Evolutionary conservation across 2,888 invertebrate species (phyloP), one percentile per base, ranked within the genome.

Genomic region (Nowickia ferox): DNA sequence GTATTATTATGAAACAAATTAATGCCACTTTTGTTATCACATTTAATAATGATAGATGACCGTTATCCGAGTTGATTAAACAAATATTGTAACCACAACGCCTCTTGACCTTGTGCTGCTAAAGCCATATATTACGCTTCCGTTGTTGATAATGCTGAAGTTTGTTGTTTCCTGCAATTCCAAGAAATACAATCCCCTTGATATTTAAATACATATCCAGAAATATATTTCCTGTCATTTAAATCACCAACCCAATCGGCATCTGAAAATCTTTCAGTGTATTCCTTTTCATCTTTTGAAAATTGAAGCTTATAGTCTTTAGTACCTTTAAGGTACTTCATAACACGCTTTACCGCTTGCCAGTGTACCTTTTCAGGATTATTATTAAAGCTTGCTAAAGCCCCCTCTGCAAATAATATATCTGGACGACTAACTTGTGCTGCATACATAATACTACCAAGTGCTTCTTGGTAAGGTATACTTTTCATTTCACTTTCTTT

Each of bases 121-220:
- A 72, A 55, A 17, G 72, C 55, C 71, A 79, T 79, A 63, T 65
- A 65, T 53, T 71, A n/a, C n/a, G n/a, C n/a, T n/a, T n/a, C n/a
- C 55, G 63, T 79, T 38, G 71, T 72, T 53, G 80, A 80, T 22
- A 80, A 48, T 15, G 57, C 66, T 13, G 46, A 19, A 10, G 66
- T 80, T 22, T 55, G 74, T 46, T 72, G 65, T n/a, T 66, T 57
- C 44, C 51, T 74, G 2, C 66, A 66, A 19, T 53, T 57, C 57
- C 57, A 80, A 4, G 66, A 80, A 15, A 74, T 59, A 30, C 59
- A 57, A 9, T 61, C 68, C 15, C 13, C 38, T 68, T 68, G 68
- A 17, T 61, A 65, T 22, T 15, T 46, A 22, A 53, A 78, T 42
- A 78, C 44, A 11, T 78, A 71, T n/a, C 69, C 53, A 13, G 71